phyloP scores from a whole-genome alignment of 2,797 vertebrate genomes.

The Danio kyathit region DNA sequence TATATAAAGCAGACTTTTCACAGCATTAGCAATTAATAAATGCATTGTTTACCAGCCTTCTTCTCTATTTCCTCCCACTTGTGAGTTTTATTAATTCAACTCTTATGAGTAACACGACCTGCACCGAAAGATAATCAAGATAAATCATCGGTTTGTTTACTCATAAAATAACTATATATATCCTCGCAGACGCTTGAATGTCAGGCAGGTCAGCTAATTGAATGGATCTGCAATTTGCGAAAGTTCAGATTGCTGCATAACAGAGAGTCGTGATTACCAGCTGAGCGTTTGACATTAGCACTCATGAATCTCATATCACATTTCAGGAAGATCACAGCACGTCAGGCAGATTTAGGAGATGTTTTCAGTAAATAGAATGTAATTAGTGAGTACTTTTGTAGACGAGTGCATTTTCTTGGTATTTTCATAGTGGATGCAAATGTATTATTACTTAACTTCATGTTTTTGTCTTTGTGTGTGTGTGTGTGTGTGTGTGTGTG shows the following conservation, averaged over 20 bases:
- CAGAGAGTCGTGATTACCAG: not conserved
- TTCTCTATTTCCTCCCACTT: not conserved
- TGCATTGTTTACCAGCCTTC: not conserved
- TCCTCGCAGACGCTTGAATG: not conserved
- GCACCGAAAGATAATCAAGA: not conserved
- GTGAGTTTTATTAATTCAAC: not conserved
- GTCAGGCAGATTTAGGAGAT: slow-evolving; percentile 1
- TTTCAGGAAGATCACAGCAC: not conserved
- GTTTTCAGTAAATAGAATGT: no score
- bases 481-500: no score
- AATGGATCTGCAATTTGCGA: not conserved
- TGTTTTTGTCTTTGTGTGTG: no score
- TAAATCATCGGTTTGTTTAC: not conserved
- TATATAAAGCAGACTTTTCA: no score
- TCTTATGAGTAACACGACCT: not conserved
- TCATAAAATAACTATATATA: slow-evolving; percentile 18
- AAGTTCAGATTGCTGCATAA: slow-evolving; percentile 17
- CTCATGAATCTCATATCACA: slow-evolving; percentile 10
- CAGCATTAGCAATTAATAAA: no score
- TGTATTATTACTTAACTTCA: no score
- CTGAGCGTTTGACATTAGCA: not conserved
- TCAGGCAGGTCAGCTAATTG: not conserved
- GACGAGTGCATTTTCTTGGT: no score
- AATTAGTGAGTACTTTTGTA: no score
- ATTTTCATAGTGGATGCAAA: no score